These are phyloP conservation scores for Amphiprion percula DNA, from an alignment of 2,113 vertebrate genomes.

Conservation along the genomic window DNA sequence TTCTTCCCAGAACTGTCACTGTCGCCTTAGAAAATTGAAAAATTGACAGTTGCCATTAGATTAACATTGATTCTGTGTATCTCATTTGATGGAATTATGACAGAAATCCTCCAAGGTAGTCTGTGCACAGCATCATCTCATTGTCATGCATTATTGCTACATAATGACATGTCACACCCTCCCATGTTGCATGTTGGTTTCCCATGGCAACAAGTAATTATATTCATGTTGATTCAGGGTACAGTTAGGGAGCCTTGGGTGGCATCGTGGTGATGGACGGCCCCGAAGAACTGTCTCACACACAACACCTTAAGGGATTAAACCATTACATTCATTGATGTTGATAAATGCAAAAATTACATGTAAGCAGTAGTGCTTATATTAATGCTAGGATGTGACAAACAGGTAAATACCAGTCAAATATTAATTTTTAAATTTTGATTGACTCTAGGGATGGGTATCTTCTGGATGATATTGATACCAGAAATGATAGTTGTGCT, in stretches of 20 bases:
- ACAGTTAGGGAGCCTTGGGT: slow-evolving; percentile 25
- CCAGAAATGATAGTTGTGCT: no score
- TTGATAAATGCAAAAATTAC: background rate
- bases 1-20: background rate
- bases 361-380: background rate
- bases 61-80: background rate
- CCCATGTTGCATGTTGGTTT: slow-evolving; percentile 13
- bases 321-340: slow-evolving; percentile 34
- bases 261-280: slow-evolving; percentile 42
- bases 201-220: slow-evolving; percentile 53
- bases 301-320: slow-evolving; percentile 27
- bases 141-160: slow-evolving; percentile 41
- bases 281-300: background rate
- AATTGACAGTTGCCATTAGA: slow-evolving; percentile 3
- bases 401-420: background rate
- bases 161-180: background rate
- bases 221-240: slow-evolving; percentile 35
- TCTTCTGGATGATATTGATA: no score
- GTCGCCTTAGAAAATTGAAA: background rate
- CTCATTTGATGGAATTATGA: slow-evolving; percentile 12
- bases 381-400: background rate
- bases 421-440: no score
- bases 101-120: background rate
- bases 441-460: no score
- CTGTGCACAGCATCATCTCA: slow-evolving; percentile 5